Evolutionary conservation across 1,140 invertebrate genomes (phyloP), one percentile per base, ranked within the genome.

Genomic region (Solenopsis fugax): DNA sequence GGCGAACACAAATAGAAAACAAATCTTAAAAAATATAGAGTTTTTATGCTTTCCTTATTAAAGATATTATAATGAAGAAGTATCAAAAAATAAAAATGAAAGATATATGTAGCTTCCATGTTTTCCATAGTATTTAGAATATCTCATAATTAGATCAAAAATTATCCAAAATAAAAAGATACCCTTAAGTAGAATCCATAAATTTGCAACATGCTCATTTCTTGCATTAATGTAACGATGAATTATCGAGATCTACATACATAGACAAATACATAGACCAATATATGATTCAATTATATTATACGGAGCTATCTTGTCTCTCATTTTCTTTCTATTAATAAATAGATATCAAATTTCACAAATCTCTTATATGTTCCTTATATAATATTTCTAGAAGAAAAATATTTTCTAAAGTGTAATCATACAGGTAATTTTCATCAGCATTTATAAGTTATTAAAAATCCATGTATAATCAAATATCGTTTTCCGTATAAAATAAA

Each of bases 401-500:
- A 45, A 48, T 69, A 69, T 1, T n/a, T n/a, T 67, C 37, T 41
- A 41, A 6, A 18, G 16, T 3, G 4, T 45, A 37, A n/a, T 50
- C 37, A 58, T 54, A 41, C 5, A 6, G 24, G 24, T 21, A 2
- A 21, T 58, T 58, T 24, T 58, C 21, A 65, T 37, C 1, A 65
- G 29, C 24, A 65, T 65, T 65, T 65, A 65, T 4, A n/a, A 65
- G 0, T 65, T 37, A 65, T 9, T 37, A 65, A 4, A 65, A n/a
- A 65, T 37, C 62, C 3, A n/a, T 37, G 37, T 1, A 18, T n/a
- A 18, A 65, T 37, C n/a, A 64, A 64, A 64, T 64, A 10, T n/a
- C 10, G 2, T 18, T 65, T 41, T n/a, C 18, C 10, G 10, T 67
- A 50, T 18, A 69, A 84, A 82, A 73, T 54, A 60, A 60, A 84